Base-by-base conservation (phyloP, 2,797 vertebrate species). In the Lemur catta region DNA sequence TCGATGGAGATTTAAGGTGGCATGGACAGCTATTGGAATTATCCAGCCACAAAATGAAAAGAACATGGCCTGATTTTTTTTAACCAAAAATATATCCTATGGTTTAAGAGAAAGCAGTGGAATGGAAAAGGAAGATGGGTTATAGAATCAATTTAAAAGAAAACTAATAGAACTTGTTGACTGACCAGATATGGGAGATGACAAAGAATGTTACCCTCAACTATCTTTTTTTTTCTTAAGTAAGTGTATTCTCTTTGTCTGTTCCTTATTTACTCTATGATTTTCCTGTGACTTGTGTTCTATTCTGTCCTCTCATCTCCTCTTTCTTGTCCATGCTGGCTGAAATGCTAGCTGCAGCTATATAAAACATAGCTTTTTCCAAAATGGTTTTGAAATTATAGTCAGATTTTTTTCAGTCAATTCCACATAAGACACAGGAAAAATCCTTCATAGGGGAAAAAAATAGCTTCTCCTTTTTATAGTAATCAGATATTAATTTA, bases 141-240 rank as follows among this genome's bases (percentile, higher is more conserved):
- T 89, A 74, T 43, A 86, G 52, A 92, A n/a, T 46, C n/a, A n/a
- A 6, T 43, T 74, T 87, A 93, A 87, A 96, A 24, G 74, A 63
- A 71, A 76, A 89, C 33, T 69, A 74, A 72, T 46, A 50, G 52
- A 93, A 82, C 14, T 81, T 69, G 35, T 33, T 92, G 79, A 87
- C 65, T 52, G 48, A 41, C 30, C 35, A 84, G 65, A 35, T 65
- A 61, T 0, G n/a, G 63, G 35, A 84, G 90, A 84, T 30, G n/a
- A 72, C n/a, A 82, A 91, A 93, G n/a, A 80, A 48, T 38, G 35
- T 65, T 93, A 41, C 33, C 76, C 7, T 91, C 35, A 59, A 55
- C 17, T 35, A 14, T 81, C 33, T 79, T 82, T 57, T n/a, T 61
- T 15, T 14, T 93, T 43, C 17, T 67, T 15, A 80, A 88, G 24